Evolutionary conservation across 2,888 invertebrate species (phyloP).

Genomic region (Caradrina kadenii): DNA sequence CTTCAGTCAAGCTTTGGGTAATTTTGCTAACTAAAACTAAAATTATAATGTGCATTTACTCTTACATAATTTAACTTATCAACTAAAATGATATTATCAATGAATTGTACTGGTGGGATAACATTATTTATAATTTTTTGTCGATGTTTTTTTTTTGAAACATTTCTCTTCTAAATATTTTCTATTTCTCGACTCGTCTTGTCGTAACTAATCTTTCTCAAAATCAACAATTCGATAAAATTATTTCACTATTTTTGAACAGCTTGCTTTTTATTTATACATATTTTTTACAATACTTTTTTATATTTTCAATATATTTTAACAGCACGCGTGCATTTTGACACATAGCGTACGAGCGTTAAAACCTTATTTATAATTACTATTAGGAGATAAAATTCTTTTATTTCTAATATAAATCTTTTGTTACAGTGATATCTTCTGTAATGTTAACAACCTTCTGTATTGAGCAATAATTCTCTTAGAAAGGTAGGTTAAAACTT

Average conservation of each 20-base stretch:
- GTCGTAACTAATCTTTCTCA: conserved; percentile 63
- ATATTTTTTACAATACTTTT: conserved; percentile 67
- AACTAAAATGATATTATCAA: conserved; percentile 77
- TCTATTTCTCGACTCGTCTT: conserved; percentile 56
- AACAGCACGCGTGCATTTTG: conserved; percentile 87
- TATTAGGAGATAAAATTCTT: conserved; percentile 84
- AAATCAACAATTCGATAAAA: conserved; percentile 69
- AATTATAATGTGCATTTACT: conserved; percentile 46
- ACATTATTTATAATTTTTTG: conserved; percentile 60
- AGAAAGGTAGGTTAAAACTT: conserved; percentile 34
- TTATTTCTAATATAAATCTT: conserved; percentile 78
- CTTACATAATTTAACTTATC: conserved; percentile 62
- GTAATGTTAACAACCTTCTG: conserved; percentile 60
- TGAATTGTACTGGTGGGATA: conserved; percentile 72
- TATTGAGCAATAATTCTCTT: conserved; percentile 79
- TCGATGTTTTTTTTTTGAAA: conserved; percentile 67
- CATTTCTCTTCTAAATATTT: conserved; percentile 62
- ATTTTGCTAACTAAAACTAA: conserved; percentile 44
- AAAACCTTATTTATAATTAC: conserved; percentile 79
- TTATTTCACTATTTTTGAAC: conserved; percentile 64
- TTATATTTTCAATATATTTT: conserved; percentile 69
- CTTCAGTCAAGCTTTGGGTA: conserved; percentile 53
- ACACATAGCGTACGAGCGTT: conserved; percentile 87
- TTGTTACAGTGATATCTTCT: conserved; percentile 80
- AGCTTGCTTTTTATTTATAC: conserved; percentile 66